A percentile compares a stretch with the other conserved stretches of the same genome.
These are phyloP conservation scores for Brachyistius frenatus DNA, from an alignment of 2,113 vertebrate species.

Conservation along the genomic window DNA sequence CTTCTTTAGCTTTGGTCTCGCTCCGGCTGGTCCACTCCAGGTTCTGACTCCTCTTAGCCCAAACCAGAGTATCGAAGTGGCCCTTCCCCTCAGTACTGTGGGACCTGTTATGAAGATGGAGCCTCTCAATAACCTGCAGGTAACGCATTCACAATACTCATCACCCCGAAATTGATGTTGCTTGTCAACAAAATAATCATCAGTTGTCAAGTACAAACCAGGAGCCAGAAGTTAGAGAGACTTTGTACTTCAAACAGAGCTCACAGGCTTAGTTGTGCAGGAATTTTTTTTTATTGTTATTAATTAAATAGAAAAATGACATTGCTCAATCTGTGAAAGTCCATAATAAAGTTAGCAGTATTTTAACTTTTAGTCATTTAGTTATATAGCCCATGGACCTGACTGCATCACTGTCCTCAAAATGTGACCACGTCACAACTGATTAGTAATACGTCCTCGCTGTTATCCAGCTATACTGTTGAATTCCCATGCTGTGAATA, in stretches of 20 bases:
- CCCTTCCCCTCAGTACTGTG: slow-evolving; percentile 91
- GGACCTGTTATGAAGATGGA: slow-evolving; percentile 99
- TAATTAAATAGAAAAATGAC: slow-evolving; percentile 1
- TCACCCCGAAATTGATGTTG: neutral
- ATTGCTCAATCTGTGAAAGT: neutral
- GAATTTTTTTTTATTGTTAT: neutral
- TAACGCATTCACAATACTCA: slow-evolving; percentile 54
- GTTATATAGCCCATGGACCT: neutral
- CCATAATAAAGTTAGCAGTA: neutral
- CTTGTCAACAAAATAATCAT: neutral
- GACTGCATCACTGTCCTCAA: neutral
- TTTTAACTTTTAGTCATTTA: slow-evolving; percentile 3
- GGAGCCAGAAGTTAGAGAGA: neutral
- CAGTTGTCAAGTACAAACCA: neutral
- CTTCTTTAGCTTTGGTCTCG: slow-evolving; percentile 90
- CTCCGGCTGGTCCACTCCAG: slow-evolving; percentile 96
- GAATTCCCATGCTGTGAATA: slow-evolving; percentile 39
- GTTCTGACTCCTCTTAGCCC: slow-evolving; percentile 92
- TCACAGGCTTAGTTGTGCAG: neutral
- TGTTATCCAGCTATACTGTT: slow-evolving; percentile 6
- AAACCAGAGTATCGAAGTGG: slow-evolving; percentile 94
- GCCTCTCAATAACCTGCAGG: slow-evolving; percentile 97
- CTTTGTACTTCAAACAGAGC: neutral
- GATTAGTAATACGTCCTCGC: slow-evolving; percentile 23
- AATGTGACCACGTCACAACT: neutral